A percentile compares a stretch with the other conserved stretches of the same genome.
Conservation (phyloP, 1,140 invertebrate genomes). For the Sitophilus oryzae region DNA sequence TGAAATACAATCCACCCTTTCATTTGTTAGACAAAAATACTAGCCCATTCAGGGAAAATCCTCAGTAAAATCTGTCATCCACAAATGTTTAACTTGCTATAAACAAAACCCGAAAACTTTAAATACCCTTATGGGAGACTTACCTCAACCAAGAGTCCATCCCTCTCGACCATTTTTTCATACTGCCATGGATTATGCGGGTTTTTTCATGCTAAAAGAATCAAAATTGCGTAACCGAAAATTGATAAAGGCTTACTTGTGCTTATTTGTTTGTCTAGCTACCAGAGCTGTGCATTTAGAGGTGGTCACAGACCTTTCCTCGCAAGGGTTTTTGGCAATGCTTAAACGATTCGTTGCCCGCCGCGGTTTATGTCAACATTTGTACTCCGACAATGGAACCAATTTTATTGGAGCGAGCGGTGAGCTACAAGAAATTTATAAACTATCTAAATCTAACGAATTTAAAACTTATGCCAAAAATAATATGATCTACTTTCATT, state of each 20-base stretch:
- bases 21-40: constrained; percentile 17
- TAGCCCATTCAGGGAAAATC: constrained; percentile 15
- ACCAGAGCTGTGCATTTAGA: constrained; percentile 1
- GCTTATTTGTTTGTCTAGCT: constrained; percentile 3
- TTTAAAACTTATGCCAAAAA: too few relatives aligned
- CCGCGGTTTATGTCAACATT: neutral
- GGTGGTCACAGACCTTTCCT: neutral
- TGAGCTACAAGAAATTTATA: neutral
- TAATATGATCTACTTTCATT: constrained; percentile 38
- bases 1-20: constrained; percentile 24
- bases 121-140: constrained; percentile 36
- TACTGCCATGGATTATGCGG: neutral
- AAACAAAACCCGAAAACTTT: constrained; percentile 21
- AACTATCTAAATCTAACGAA: too few relatives aligned
- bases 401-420: neutral
- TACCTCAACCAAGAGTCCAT: constrained; percentile 30
- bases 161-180: constrained; percentile 34
- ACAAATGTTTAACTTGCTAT: constrained; percentile 32
- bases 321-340: neutral
- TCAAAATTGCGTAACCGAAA: neutral
- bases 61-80: constrained; percentile 23
- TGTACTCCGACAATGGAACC: neutral
- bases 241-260: neutral
- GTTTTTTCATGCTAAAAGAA: neutral
- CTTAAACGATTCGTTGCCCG: neutral